Conservation (phyloP, 2,113 vertebrate species). For the Rallus limicola region DNA sequence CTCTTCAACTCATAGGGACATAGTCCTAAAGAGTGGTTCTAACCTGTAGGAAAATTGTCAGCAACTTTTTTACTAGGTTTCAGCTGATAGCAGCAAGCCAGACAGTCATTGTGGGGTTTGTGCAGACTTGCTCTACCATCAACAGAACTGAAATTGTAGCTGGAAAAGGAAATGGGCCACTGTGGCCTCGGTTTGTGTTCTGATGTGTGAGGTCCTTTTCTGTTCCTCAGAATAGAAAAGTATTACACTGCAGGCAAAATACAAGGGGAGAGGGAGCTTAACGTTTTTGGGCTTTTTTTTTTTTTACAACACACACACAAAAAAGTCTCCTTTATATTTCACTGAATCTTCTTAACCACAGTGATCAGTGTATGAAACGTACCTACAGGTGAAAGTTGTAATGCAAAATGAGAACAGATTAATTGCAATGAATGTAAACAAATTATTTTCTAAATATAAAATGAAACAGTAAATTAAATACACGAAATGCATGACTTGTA, state of each 20-base stretch:
- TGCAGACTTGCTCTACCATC: not conserved
- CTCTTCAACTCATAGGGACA: not conserved
- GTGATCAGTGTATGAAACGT: not conserved
- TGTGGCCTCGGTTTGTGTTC: not conserved
- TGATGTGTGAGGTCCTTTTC: not conserved
- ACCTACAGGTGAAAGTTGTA: not conserved
- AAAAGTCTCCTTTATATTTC: not conserved
- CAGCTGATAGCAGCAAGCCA: not conserved
- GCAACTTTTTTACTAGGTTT: not conserved
- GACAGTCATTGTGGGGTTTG: not conserved
- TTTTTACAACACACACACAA: not conserved
- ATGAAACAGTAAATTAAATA: not conserved
- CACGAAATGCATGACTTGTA: not conserved
- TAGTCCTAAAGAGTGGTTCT: not conserved
- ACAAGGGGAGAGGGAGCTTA: not conserved
- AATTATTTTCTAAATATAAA: not conserved
- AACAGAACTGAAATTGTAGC: not conserved
- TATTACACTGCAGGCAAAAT: not conserved
- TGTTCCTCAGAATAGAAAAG: not conserved
- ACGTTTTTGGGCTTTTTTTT: not conserved
- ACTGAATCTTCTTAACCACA: not conserved
- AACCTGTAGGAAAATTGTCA: not conserved
- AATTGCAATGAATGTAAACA: not conserved
- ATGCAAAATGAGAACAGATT: not conserved
- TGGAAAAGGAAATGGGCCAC: not conserved